Evolutionary conservation across 1,140 invertebrate species (phyloP), one percentile per base, ranked within the genome.

Genomic region (Eurosta solidaginis): DNA sequence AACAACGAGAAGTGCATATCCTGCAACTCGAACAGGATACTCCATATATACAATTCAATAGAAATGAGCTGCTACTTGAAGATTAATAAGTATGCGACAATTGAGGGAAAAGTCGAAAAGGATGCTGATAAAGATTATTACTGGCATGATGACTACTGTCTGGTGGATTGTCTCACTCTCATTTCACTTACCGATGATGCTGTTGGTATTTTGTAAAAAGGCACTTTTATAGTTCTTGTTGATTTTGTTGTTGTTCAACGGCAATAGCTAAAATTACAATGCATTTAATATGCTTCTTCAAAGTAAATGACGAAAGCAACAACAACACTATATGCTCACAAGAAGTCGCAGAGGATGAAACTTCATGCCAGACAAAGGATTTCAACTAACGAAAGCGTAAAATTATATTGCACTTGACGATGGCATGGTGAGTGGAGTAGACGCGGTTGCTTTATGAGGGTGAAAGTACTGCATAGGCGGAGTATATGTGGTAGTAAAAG

Each of bases 21-120:
- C 59, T 68, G 33, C 59, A 68, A 33, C 33, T 29, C 36, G n/a
- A n/a, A n/a, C 59, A 68, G 59, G 59, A 68, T 68, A 68, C 59
- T n/a, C n/a, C n/a, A n/a, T n/a, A n/a, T n/a, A n/a, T 40, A 68
- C 59, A 68, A 68, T 68, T 68, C 59, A 68, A 68, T n/a, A 40
- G 59, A n/a, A n/a, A 36, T 68, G 33, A 68, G 27, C 59, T 40
- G 59, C 59, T 68, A 22, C 59, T 68, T 36, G 59, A 68, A 33
- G 59, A 68, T 68, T 68, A 68, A 68, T 68, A 68, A 42, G 36
- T 68, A 68, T 68, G 59, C 36, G 59, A 40, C 59, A 68, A 33
- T 40, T 68, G 59, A 29, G 10, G 33, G n/a, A n/a, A n/a, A n/a
- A n/a, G n/a, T n/a, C n/a, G n/a, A n/a, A n/a, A n/a, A 40, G 33